Evolutionary conservation across 2,888 invertebrate genomes (phyloP).

Genomic region (Plebejus argus): DNA sequence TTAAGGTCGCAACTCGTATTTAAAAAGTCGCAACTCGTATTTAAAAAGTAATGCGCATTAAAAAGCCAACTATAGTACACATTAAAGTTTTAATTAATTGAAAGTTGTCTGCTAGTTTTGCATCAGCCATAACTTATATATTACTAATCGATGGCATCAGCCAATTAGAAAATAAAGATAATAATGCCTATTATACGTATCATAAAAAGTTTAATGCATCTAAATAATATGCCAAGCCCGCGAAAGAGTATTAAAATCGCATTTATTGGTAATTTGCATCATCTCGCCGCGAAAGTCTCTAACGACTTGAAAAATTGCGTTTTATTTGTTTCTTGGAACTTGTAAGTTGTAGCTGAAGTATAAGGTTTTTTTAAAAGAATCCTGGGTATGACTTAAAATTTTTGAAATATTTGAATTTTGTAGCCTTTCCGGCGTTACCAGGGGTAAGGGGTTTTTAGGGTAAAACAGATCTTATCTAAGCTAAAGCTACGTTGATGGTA

Average conservation of each 20-base stretch:
- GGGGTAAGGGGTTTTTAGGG: no score
- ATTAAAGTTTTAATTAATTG: background rate
- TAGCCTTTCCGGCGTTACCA: no score
- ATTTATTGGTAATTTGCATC: slow-evolving; percentile 3
- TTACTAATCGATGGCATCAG: no score
- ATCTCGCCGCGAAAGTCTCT: background rate
- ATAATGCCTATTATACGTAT: background rate
- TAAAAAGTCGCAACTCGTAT: background rate
- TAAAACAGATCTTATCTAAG: no score
- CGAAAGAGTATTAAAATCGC: slow-evolving; percentile 13
- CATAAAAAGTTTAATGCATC: slow-evolving; percentile 13
- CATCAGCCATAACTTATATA: no score
- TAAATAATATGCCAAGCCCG: background rate
- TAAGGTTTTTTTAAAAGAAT: background rate
- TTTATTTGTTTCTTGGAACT: background rate
- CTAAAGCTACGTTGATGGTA: no score
- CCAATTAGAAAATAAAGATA: background rate
- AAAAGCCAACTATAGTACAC: background rate
- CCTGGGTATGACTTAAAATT: background rate
- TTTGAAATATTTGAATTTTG: background rate
- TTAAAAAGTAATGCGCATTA: background rate
- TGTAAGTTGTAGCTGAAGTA: background rate
- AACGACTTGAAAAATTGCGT: background rate
- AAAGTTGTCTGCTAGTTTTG: background rate
- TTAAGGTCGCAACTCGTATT: background rate